These are phyloP conservation scores for Microchirus variegatus DNA, from an alignment of 2,797 vertebrate species.

Conservation along the genomic window DNA sequence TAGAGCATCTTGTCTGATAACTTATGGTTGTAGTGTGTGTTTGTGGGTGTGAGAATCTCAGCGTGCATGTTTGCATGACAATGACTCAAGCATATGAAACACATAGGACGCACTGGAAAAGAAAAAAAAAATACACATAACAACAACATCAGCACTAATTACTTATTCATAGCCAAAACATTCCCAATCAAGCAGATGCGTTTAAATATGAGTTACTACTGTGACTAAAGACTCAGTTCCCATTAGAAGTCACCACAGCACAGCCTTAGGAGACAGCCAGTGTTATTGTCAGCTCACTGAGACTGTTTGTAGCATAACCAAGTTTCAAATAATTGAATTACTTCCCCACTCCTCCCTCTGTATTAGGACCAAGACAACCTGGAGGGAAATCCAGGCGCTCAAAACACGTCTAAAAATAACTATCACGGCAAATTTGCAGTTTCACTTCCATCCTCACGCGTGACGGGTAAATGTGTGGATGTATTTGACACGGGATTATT, in stretches of 20 bases:
- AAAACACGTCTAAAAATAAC: constrained; percentile 76
- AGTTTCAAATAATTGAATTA: constrained; percentile 76
- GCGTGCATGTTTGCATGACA: constrained; percentile 7
- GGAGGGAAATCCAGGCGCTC: constrained; percentile 73
- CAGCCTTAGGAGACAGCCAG: constrained; percentile 45
- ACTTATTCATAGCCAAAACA: constrained; percentile 18
- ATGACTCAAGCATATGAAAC: not conserved
- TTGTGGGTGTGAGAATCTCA: constrained; percentile 13
- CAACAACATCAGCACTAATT: no score
- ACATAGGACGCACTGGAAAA: no score
- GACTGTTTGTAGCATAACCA: constrained; percentile 73
- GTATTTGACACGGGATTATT: constrained; percentile 65
- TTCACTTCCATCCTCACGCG: constrained; percentile 56
- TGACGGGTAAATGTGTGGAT: constrained; percentile 63
- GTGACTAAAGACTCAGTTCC: constrained; percentile 46
- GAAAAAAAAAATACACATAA: no score
- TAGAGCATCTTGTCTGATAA: constrained; percentile 7
- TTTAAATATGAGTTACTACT: constrained; percentile 40
- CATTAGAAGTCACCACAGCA: constrained; percentile 35
- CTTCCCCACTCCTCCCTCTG: constrained; percentile 56
- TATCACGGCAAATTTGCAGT: constrained; percentile 49
- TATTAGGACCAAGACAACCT: constrained; percentile 65
- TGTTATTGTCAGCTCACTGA: constrained; percentile 73
- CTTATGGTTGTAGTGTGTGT: constrained; percentile 22
- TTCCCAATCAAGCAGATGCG: constrained; percentile 9